phyloP scores from a whole-genome alignment of 2,888 invertebrate species.

The Phrixothrix hirtus region DNA sequence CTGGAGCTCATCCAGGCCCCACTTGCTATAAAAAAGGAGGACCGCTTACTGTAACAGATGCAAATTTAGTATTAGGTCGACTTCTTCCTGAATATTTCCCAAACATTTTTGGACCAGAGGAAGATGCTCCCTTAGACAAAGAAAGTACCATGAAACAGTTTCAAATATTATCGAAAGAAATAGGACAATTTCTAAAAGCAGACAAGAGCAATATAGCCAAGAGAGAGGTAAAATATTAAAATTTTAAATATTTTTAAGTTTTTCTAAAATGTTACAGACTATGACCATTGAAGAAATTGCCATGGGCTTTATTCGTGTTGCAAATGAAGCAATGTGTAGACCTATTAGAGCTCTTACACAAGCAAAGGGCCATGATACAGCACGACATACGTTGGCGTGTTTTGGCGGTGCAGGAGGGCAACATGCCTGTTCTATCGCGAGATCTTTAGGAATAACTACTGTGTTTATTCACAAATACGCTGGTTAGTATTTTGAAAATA shows the following conservation, averaged over 20 bases:
- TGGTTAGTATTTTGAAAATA: too few relatives aligned
- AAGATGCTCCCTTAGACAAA: conserved; percentile 85
- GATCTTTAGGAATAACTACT: conserved; percentile 82
- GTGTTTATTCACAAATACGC: conserved; percentile 95
- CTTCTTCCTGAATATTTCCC: conserved; percentile 95
- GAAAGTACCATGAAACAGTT: conserved; percentile 70
- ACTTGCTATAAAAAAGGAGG: conserved; percentile 91
- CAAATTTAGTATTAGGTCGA: conserved; percentile 89
- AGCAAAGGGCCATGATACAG: conserved; percentile 92
- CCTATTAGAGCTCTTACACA: conserved; percentile 83
- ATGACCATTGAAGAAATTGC: conserved; percentile 89
- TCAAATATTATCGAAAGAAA: conserved; percentile 68
- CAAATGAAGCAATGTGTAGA: conserved; percentile 98
- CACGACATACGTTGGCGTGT: conserved; percentile 88
- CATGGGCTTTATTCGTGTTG: conserved; percentile 94
- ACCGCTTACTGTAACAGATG: conserved; percentile 94
- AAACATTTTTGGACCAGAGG: conserved; percentile 91
- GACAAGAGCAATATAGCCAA: too few relatives aligned
- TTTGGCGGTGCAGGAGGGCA: conserved; percentile 99
- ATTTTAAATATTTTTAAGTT: too few relatives aligned
- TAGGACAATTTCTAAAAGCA: too few relatives aligned
- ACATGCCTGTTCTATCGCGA: conserved; percentile 94
- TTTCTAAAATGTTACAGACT: too few relatives aligned
- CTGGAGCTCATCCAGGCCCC: conserved; percentile 96
- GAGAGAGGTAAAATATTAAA: too few relatives aligned